Base-by-base conservation (phyloP, 2,888 invertebrate genomes). In the Eumerus sabulonum region DNA sequence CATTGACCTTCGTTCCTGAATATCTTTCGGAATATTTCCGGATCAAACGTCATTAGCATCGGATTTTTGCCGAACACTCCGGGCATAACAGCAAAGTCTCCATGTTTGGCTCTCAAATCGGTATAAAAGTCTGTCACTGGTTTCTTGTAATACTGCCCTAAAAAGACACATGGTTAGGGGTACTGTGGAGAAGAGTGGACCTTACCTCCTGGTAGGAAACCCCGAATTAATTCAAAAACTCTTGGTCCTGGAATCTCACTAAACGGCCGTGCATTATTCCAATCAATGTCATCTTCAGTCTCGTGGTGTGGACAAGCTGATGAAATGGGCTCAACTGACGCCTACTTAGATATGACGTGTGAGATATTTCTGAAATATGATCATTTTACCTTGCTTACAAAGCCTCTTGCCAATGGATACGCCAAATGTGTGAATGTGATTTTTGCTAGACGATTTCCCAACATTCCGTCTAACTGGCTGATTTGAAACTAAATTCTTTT, bases 1-100 rank as follows among this genome's bases (percentile, higher is more conserved):
- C 82, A 74, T n/a, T 54, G n/a, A 1, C 84, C 83, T 64, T 84
- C 84, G 7, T 82, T 83, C 11, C 82, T 64, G 60, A 82, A 17
- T 59, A 90, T 84, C 84, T 86, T 86, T 82, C 88, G 88, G 48
- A 90, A 88, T 82, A 90, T 89, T 40, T 90, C 89, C 1, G 90
- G 90, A 13, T 14, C 13, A 1, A 9, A 5, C 9, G 45, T 45
- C 18, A 89, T 82, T 0, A 90, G 85, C 9, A 90, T 79, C 70
- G 83, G 64, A 3, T 72, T 64, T 50, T 83, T 70, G 1, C 85
- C 85, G 38, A 84, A 81, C 0, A 90, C 51, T n/a, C 87, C 88
- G 17, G 86, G 87, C 3, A 90, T 64, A 19, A 85, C 83, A 1
- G 87, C 85, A 11, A 90, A 85, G 12, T 88, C 82, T 0, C 90